Conservation (phyloP, 2,888 invertebrate genomes). For the Sepioteuthis lessoniana region DNA sequence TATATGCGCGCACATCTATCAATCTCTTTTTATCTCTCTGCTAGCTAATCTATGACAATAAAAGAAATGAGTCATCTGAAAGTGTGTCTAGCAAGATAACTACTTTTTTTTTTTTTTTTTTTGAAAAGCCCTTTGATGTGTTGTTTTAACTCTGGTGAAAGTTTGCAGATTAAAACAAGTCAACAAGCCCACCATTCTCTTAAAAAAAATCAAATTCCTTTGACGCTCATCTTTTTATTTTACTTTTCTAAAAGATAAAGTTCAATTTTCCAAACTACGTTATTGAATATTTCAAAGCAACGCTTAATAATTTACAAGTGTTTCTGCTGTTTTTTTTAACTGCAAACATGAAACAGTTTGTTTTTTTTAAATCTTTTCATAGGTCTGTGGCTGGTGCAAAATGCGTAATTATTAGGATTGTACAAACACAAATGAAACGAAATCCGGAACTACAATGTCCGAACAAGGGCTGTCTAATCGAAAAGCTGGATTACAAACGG, state of each 20-base stretch:
- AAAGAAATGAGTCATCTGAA: not conserved
- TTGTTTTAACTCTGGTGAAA: not conserved
- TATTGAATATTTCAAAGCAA: not conserved
- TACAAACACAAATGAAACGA: conserved; percentile 33
- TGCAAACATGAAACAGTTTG: not conserved
- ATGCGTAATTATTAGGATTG: not conserved
- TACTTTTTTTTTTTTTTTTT: too few relatives aligned
- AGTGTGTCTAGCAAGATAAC: not conserved
- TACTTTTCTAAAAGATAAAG: not conserved
- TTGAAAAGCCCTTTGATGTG: not conserved
- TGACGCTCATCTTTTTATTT: not conserved
- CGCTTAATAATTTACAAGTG: conserved; percentile 4
- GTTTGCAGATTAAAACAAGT: conserved; percentile 14
- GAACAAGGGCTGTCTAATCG: not conserved
- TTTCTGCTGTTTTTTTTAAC: not conserved
- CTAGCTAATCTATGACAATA: not conserved
- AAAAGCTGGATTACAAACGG: conserved; percentile 19
- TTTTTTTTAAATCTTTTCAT: too few relatives aligned
- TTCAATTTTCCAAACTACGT: not conserved
- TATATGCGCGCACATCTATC: not conserved
- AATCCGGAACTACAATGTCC: not conserved
- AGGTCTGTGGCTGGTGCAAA: not conserved
- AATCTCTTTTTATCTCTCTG: not conserved
- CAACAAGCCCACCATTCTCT: not conserved
- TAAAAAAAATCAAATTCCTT: not conserved